phyloP scores from a whole-genome alignment of 2,797 vertebrate genomes.

The Sebastes aleutianus region DNA sequence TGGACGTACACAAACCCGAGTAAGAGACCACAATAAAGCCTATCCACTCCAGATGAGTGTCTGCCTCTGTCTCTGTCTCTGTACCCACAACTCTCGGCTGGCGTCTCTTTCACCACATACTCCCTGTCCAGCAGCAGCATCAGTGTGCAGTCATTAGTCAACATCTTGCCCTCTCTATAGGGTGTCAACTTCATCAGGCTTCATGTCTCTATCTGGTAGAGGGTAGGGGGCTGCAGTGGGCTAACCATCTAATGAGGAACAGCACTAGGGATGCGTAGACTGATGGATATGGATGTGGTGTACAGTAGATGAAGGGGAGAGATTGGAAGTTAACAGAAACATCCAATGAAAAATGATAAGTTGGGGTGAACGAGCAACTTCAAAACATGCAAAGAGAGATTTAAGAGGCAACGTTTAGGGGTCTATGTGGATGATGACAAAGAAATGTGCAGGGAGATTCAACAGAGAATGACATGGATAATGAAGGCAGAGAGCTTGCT shows the following conservation, averaged over 20 bases:
- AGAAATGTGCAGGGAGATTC: not conserved
- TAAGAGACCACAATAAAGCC: constrained; percentile 22
- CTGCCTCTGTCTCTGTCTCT: not conserved
- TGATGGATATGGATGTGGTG: constrained; percentile 26
- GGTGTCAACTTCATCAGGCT: constrained; percentile 27
- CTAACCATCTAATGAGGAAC: constrained; percentile 44
- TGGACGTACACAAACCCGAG: not conserved
- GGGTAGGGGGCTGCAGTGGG: not conserved
- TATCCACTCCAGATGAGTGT: constrained; percentile 23
- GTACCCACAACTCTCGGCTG: constrained; percentile 5
- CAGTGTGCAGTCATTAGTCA: constrained; percentile 54
- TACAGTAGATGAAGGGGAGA: constrained; percentile 24
- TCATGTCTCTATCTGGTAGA: constrained; percentile 44
- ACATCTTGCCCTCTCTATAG: constrained; percentile 25
- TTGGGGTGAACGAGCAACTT: not conserved
- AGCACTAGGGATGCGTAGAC: constrained; percentile 10
- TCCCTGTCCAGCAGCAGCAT: constrained; percentile 29
- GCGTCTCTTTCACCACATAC: constrained; percentile 34
- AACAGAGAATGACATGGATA: constrained; percentile 1
- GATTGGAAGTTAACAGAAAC: constrained; percentile 24
- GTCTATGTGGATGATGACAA: not conserved
- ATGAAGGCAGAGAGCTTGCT: not conserved
- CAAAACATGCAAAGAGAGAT: constrained; percentile 29
- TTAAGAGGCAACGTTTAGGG: not conserved
- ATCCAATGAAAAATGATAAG: constrained; percentile 10